A percentile compares a stretch with the other conserved stretches of the same genome.
Conservation (phyloP, 1,140 invertebrate species). For the Drosophila subobscura region DNA sequence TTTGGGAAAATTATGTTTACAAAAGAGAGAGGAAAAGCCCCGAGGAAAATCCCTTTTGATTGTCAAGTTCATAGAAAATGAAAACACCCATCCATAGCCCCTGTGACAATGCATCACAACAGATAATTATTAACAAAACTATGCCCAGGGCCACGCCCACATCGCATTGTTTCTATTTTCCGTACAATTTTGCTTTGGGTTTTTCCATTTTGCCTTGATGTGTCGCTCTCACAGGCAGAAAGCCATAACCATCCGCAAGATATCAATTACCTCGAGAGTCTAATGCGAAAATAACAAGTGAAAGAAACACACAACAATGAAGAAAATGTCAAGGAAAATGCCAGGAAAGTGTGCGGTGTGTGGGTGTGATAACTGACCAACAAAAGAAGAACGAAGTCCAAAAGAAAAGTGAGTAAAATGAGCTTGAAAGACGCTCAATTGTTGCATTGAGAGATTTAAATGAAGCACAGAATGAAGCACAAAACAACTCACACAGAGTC, state of each 20-base stretch:
- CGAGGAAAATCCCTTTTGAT: slow-evolving; percentile 71
- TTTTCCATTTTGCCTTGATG: slow-evolving; percentile 31
- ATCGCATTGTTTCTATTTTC: slow-evolving; percentile 50
- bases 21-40: slow-evolving; percentile 31
- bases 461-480: slow-evolving; percentile 49
- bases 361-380: slow-evolving; percentile 1
- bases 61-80: slow-evolving; percentile 76
- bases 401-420: slow-evolving; percentile 11
- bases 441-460: slow-evolving; percentile 36
- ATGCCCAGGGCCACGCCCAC: slow-evolving; percentile 46
- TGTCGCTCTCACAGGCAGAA: slow-evolving; percentile 44
- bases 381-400: slow-evolving; percentile 3
- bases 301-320: slow-evolving; percentile 59
- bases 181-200: slow-evolving; percentile 2
- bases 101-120: slow-evolving; percentile 52
- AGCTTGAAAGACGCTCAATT: slow-evolving; percentile 29
- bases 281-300: slow-evolving; percentile 77
- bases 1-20: slow-evolving; percentile 50
- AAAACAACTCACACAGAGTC: slow-evolving; percentile 13
- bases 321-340: slow-evolving; percentile 20
- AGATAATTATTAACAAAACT: slow-evolving; percentile 68
- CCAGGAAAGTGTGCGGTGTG: slow-evolving; percentile 19
- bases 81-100: slow-evolving; percentile 32
- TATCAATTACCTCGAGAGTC: slow-evolving; percentile 72
- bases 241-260: slow-evolving; percentile 53